phyloP scores from a whole-genome alignment of 1,140 invertebrate genomes.

The Drosophila leontia region DNA sequence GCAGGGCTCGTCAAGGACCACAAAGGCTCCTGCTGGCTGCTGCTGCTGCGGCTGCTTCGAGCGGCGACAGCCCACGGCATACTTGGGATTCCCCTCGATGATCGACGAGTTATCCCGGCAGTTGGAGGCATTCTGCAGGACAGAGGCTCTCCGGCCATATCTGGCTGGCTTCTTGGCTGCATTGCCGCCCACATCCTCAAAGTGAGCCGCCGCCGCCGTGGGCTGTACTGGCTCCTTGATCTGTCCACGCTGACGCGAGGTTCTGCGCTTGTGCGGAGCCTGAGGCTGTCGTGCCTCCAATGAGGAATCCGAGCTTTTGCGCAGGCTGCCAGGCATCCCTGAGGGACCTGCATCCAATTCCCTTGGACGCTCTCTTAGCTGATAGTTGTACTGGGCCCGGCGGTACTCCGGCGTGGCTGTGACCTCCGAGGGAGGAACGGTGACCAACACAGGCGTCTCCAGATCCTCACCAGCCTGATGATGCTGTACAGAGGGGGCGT shows the following conservation, averaged over 20 bases:
- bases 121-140: constrained; percentile 67
- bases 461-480: constrained; percentile 11
- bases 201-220: constrained; percentile 18
- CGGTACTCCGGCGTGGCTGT: constrained; percentile 78
- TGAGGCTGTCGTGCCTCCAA: constrained; percentile 47
- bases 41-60: constrained; percentile 40
- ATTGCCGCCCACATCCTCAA: constrained; percentile 59
- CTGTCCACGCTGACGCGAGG: constrained; percentile 52
- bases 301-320: constrained; percentile 70
- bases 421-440: constrained; percentile 56
- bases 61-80: constrained; percentile 56
- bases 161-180: constrained; percentile 61
- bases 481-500: constrained; percentile 18
- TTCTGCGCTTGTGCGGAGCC: constrained; percentile 49
- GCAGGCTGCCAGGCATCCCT: constrained; percentile 22
- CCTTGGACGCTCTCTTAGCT: constrained; percentile 68
- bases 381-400: constrained; percentile 74
- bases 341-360: constrained; percentile 24
- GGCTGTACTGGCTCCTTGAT: constrained; percentile 35
- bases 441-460: constrained; percentile 36
- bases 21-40: constrained; percentile 60
- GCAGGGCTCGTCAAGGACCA: constrained; percentile 78
- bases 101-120: constrained; percentile 75
- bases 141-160: constrained; percentile 75
- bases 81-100: constrained; percentile 81